Base-by-base conservation (phyloP, 2,797 vertebrate genomes). In the Botia kubotai region DNA sequence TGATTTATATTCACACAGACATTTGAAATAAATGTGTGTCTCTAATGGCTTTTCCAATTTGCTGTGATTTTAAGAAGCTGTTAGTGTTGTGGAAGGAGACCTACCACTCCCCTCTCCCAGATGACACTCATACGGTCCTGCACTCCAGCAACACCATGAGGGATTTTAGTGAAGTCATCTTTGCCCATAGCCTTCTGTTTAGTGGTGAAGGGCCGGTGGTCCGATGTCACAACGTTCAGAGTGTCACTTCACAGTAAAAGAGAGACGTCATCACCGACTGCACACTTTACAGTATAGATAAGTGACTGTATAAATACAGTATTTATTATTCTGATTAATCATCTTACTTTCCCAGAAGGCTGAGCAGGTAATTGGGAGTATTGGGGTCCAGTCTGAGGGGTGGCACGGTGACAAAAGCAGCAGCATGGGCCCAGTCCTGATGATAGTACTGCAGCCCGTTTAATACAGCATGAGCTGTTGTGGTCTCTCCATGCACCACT, bases 131-230 rank as follows among this genome's bases (percentile, higher is more conserved):
- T 98, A 79, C 97, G 96, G 89, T 99, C 98, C 90, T 99, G 96
- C 58, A 98, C 93, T 0, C 98, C 97, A 0, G 96, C 95, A 72
- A 98, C 95, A 0, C 97, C 97, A 0, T 98, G 97, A 0, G 98
- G 98, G 89, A 99, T 99, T 93, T 98, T 99, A 81, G 98, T 98
- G 93, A 99, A 99, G 87, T 99, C 98, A 65, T 99, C 97, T 90
- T 97, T 97, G 87, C 98, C 98, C 96, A 98, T 97, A n/a, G 97
- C 96, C 85, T 95, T 98, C 94, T 99, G 97, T 89, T 98, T 97
- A 74, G 94, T 91, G 91, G 94, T 98, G 93, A 98, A 98, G 0
- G 97, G 96, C 53, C 98, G 95, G 91, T 99, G 98, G 89, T 99
- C 98, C 0, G 98, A 99, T 0, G 92, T 93, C 91, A 98, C 94